These are phyloP conservation scores for Phalera bucephala DNA, from an alignment of 2,888 invertebrate genomes.

Conservation along the genomic window DNA sequence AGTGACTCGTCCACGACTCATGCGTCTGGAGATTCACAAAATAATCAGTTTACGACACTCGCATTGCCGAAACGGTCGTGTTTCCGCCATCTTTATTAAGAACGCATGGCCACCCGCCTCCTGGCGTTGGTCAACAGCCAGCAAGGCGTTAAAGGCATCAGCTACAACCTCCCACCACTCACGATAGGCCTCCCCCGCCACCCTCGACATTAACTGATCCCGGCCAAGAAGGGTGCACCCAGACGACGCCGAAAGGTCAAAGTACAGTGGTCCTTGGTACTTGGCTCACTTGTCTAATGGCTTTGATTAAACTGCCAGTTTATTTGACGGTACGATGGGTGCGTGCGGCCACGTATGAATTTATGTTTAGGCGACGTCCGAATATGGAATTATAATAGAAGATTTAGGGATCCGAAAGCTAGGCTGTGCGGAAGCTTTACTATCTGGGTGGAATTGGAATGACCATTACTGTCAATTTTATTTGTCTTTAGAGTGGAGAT, in stretches of 20 bases:
- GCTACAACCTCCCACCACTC: constrained; percentile 66
- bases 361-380: constrained; percentile 74
- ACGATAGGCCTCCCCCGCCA: constrained; percentile 52
- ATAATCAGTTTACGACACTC: constrained; percentile 48
- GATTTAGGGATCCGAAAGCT: constrained; percentile 43
- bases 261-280: constrained; percentile 57
- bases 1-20: no score
- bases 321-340: constrained; percentile 81
- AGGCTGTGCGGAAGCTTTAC: no score
- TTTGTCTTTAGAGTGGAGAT: no score
- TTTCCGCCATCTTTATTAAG: constrained; percentile 79
- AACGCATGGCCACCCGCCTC: constrained; percentile 77
- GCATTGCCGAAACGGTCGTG: constrained; percentile 64
- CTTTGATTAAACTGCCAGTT: constrained; percentile 83
- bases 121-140: constrained; percentile 79
- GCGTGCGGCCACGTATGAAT: constrained; percentile 78
- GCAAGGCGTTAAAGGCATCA: constrained; percentile 82
- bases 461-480: no score
- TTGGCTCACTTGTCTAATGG: constrained; percentile 82
- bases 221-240: constrained; percentile 35
- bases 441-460: no score
- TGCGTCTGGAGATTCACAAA: background rate
- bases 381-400: constrained; percentile 70
- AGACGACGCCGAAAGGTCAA: constrained; percentile 53
- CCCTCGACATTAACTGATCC: constrained; percentile 24